These are phyloP conservation scores for Hippocampus kuda DNA, from an alignment of 2,797 vertebrate genomes.

Conservation along the genomic window DNA sequence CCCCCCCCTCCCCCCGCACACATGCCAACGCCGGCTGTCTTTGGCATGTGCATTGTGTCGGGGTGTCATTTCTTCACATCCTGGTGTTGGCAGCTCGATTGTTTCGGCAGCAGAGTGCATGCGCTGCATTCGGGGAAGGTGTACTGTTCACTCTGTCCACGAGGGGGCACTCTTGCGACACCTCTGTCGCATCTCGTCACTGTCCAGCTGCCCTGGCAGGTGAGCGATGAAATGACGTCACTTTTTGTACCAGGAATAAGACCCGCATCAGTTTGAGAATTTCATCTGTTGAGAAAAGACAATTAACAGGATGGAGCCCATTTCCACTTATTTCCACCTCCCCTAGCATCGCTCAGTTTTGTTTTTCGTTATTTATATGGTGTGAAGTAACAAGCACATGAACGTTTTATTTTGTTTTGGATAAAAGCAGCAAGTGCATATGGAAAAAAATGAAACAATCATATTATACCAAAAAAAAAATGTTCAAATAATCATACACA, in stretches of 20 bases:
- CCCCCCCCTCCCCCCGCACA: too few relatives aligned
- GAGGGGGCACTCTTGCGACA: slow-evolving; percentile 45
- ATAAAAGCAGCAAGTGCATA: too few relatives aligned
- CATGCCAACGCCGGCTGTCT: not conserved
- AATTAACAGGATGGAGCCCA: not conserved
- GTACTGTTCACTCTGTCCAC: slow-evolving; percentile 40
- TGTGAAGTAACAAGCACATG: not conserved
- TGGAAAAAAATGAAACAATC: too few relatives aligned
- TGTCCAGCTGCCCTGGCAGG: slow-evolving; percentile 17
- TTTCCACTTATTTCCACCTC: not conserved
- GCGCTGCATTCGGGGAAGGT: not conserved
- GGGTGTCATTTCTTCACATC: not conserved
- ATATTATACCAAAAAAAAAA: too few relatives aligned
- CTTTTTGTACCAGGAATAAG: not conserved
- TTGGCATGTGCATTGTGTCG: not conserved
- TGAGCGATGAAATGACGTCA: slow-evolving; percentile 7
- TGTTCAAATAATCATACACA: too few relatives aligned
- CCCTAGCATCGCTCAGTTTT: too few relatives aligned
- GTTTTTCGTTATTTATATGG: not conserved
- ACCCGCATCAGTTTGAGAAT: not conserved
- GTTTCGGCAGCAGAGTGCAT: not conserved
- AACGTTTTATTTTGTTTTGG: too few relatives aligned
- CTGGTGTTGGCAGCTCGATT: not conserved
- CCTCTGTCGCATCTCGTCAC: not conserved
- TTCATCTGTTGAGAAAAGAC: not conserved